Base-by-base conservation (phyloP, 2,888 invertebrate genomes). In the Pemphredon lugubris region DNA sequence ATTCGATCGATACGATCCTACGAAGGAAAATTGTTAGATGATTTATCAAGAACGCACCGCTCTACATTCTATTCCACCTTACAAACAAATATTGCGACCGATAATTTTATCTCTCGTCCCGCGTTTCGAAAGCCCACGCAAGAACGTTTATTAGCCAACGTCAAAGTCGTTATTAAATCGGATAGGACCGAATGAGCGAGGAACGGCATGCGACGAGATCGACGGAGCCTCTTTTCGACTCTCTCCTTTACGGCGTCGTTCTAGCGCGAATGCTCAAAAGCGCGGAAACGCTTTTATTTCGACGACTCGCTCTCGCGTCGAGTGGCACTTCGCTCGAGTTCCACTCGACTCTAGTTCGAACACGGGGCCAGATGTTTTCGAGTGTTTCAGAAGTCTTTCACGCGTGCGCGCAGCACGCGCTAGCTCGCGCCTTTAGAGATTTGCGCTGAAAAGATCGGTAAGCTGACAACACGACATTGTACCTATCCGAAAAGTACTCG, bases 211-310 rank as follows among this genome's bases (percentile, higher is more conserved):
- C 40, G 48, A 37, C 13, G 55, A 57, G 20, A 51, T 40, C 42
- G 61, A 58, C 21, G 64, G 57, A 64, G 42, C 44, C 50, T 58
- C 42, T 65, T 61, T 11, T 47, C 18, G 32, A 51, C 48, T 40
- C 16, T 13, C 57, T 45, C 50, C 42, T 64, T 51, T 48, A 21
- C 60, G 47, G 51, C 73, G 71, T 37, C 64, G 30, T 42, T 30
- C 54, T 26, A 47, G 51, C 66, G 77, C 64, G 75, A 69, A 78
- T 81, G 76, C 77, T 86, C 79, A 85, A 84, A 85, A 85, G 84
- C 76, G 75, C 74, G 83, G 81, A 84, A 86, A 84, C 81, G 67
- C 76, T 80, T 26, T 80, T 79, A 75, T 80, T 73, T 73, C 58
- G 55, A 68, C 72, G 57, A 63, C 51, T 54, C 60, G 67, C 60